Evolutionary conservation across 2,888 invertebrate genomes (phyloP), one percentile per base, ranked within the genome.

Genomic region (Epirrita christyi): DNA sequence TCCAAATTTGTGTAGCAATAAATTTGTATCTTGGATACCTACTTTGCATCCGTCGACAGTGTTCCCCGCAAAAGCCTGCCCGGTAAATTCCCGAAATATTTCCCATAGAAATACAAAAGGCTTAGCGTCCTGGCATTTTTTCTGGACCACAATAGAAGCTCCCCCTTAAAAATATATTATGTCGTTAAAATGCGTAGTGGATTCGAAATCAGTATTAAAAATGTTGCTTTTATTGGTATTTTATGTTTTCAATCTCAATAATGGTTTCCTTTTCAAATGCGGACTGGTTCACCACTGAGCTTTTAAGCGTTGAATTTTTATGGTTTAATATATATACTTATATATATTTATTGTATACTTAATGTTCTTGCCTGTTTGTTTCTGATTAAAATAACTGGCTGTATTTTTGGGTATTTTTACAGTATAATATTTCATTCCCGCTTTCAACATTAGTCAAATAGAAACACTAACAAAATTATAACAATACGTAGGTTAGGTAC

Each of bases 41-140:
- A 58, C 67, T 68, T 61, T 73, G 64, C 61, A 4, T 21, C 21
- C 2, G 48, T 62, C 64, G 67, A 70, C 68, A 68, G 61, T 62
- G 66, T 67, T n/a, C 68, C 64, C 55, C 63, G 49, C 37, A 63
- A 67, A 63, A 69, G 59, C 55, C 59, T 66, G 58, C 55, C 66
- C 49, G 54, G 55, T 58, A 73, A 74, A 75, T 71, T 68, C 61
- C 69, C 59, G 56, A 68, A 75, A 73, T 74, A 67, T 76, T 78
- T 72, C 67, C 62, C 58, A 46, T 52, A 47, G 56, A 55, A 70
- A 71, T 68, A 75, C 70, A 75, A 76, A 75, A 61, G 68, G 60
- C 53, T 63, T 59, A 58, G 37, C 69, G 65, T 64, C 61, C 70
- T 64, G 63, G 58, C 66, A 61, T 21, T 73, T 73, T 72, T 70